Percentiles rank a stretch among this genome's conserved stretches.
Conservation (phyloP, 2,797 vertebrate genomes). For the Anolis apletophallus region DNA sequence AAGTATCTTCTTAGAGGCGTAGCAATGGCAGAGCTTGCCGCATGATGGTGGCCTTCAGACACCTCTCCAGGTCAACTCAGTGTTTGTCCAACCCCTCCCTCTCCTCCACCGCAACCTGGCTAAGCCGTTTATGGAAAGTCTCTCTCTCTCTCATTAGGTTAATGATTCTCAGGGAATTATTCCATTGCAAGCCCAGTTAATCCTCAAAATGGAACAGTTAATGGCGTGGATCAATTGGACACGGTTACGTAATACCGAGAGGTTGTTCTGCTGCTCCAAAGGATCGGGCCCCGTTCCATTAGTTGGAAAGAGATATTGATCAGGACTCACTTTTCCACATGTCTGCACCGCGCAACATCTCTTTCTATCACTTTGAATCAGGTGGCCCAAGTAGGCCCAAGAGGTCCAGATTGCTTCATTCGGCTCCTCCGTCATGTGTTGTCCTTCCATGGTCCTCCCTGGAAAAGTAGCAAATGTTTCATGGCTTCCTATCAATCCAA, state of each 20-base stretch:
- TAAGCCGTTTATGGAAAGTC: constrained; percentile 73
- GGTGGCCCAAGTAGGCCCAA: neutral
- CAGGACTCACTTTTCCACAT: neutral
- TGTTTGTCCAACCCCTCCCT: constrained; percentile 66
- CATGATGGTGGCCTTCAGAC: neutral
- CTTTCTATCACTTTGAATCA: no score
- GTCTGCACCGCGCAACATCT: neutral
- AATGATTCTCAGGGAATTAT: constrained; percentile 78
- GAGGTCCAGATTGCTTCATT: no score
- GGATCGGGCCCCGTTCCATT: neutral
- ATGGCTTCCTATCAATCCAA: neutral
- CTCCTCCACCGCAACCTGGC: constrained; percentile 40
- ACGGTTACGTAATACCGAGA: constrained; percentile 25
- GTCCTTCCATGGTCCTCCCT: neutral
- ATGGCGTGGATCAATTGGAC: constrained; percentile 42
- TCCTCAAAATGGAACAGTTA: constrained; percentile 59
- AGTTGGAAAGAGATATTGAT: neutral
- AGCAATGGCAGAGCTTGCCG: neutral
- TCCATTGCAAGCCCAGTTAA: constrained; percentile 57
- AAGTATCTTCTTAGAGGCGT: neutral
- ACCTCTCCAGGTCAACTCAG: neutral
- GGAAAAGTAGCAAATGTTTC: neutral
- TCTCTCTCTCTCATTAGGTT: constrained; percentile 70
- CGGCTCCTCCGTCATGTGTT: no score
- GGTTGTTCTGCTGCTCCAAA: neutral